Conservation (phyloP, 1,140 invertebrate genomes). For the Heliothis virescens region DNA sequence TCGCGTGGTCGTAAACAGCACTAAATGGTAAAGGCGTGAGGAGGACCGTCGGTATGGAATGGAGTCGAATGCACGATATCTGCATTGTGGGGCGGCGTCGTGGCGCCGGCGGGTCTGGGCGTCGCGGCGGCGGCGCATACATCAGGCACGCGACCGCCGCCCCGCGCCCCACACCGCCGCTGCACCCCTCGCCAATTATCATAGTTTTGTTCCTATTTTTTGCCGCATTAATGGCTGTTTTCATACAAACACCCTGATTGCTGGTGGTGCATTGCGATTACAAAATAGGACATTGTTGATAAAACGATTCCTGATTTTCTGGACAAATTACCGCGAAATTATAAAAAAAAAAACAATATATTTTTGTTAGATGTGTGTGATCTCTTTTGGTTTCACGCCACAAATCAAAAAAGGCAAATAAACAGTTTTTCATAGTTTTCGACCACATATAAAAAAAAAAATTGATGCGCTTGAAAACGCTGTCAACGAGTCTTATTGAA, state of each 20-base stretch:
- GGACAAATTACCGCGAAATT: neutral
- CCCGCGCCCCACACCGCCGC: slow-evolving; percentile 48
- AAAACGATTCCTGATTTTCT: neutral
- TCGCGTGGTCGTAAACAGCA: slow-evolving; percentile 67
- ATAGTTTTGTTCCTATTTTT: slow-evolving; percentile 64
- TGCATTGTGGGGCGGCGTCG: slow-evolving; percentile 80
- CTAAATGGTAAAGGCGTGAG: slow-evolving; percentile 61
- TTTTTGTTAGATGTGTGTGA: too few relatives aligned
- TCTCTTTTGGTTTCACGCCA: too few relatives aligned
- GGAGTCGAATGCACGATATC: slow-evolving; percentile 77
- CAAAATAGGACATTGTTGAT: neutral
- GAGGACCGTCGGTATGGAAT: slow-evolving; percentile 57
- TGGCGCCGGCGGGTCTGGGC: slow-evolving; percentile 80
- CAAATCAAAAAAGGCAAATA: too few relatives aligned
- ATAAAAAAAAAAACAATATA: neutral
- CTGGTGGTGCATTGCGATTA: slow-evolving; percentile 34
- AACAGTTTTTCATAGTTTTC: too few relatives aligned
- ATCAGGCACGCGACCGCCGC: slow-evolving; percentile 78
- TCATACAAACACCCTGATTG: slow-evolving; percentile 50
- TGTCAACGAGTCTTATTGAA: neutral
- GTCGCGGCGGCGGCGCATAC: slow-evolving; percentile 83
- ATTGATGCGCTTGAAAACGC: neutral
- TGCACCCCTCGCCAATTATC: slow-evolving; percentile 63
- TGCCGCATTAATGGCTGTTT: slow-evolving; percentile 53
- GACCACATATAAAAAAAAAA: too few relatives aligned